Conservation (phyloP, 2,888 invertebrate species). For the Aquatica leii region DNA sequence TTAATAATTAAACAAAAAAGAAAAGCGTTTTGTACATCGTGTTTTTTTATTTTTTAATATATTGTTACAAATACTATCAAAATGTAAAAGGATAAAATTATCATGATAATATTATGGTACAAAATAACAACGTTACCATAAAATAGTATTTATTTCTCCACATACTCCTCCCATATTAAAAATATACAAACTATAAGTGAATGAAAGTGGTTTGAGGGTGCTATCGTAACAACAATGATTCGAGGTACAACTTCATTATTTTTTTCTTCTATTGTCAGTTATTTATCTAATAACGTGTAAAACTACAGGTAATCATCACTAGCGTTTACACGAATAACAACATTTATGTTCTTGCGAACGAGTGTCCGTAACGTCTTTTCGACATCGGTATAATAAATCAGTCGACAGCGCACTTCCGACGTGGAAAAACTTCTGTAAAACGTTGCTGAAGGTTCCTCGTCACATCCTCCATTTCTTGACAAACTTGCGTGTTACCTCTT, state of each 20-base stretch:
- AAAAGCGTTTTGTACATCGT: constrained; percentile 5
- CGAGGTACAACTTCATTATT: constrained; percentile 28
- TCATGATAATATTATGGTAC: constrained; percentile 24
- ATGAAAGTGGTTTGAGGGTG: constrained; percentile 8
- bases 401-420: constrained; percentile 27
- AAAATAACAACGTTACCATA: constrained; percentile 30
- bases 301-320: constrained; percentile 33
- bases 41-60: constrained; percentile 24
- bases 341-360: constrained; percentile 27
- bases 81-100: constrained; percentile 32
- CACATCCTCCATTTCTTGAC: constrained; percentile 22
- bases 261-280: constrained; percentile 36
- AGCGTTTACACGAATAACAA: constrained; percentile 36
- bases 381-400: constrained; percentile 27
- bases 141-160: constrained; percentile 34
- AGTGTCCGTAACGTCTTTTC: constrained; percentile 27
- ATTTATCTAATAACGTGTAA: constrained; percentile 34
- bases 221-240: constrained; percentile 32
- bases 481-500: constrained; percentile 19
- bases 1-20: background rate
- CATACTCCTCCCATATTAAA: constrained; percentile 21
- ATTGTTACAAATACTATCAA: constrained; percentile 31
- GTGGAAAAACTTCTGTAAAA: constrained; percentile 28
- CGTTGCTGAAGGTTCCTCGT: constrained; percentile 24
- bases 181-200: constrained; percentile 28